Evolutionary conservation across 2,888 invertebrate species (phyloP), one percentile per base, ranked within the genome.

Genomic region (Tenodera sinensis): DNA sequence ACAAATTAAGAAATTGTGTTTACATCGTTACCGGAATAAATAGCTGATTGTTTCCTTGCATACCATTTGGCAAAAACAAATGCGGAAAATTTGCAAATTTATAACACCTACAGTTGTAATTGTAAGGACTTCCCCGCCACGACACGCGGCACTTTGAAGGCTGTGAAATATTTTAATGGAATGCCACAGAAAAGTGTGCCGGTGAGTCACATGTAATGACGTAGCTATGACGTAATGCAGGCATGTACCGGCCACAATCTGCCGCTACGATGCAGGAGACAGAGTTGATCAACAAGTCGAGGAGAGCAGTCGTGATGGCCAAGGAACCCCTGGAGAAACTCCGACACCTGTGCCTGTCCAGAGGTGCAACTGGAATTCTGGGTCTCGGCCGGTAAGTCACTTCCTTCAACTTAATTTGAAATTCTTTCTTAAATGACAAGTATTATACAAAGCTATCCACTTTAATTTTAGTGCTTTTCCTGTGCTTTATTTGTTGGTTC

Each of bases 321-420:
- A 96, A 95, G 90, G 98, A 98, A 93, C 96, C 98, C 0, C 93
- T 98, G 90, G 97, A 98, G 93, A 96, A 96, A 92, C 93, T 99
- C 91, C 95, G 98, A 85, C 94, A 97, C 91, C 94, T 97, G 91
- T 98, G 98, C 93, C 94, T 98, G 88, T 95, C 97, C 1, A 95
- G 98, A 90, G 99, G 99, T 28, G 97, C 98, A 54, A 95, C 95
- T 42, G 98, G 98, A 88, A 98, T 99, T 92, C 95, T 98, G 92
- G 97, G 97, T 1, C 94, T 99, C 85, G 97, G 97, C 92, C 96
- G 98, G 97, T 97, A 93, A 93, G 93, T 91, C 8, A 28, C 8
- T 28, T 47, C 54, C 6, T 20, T 20, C 0, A 71, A 6, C 20
- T 4, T 71, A 15, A 25, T 71, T 71, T 71, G 20, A 71, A 20